A percentile compares a stretch with the other conserved stretches of the same genome.
These are phyloP conservation scores for Pachymerium ferrugineum DNA, from an alignment of 2,888 invertebrate species.

Conservation along the genomic window DNA sequence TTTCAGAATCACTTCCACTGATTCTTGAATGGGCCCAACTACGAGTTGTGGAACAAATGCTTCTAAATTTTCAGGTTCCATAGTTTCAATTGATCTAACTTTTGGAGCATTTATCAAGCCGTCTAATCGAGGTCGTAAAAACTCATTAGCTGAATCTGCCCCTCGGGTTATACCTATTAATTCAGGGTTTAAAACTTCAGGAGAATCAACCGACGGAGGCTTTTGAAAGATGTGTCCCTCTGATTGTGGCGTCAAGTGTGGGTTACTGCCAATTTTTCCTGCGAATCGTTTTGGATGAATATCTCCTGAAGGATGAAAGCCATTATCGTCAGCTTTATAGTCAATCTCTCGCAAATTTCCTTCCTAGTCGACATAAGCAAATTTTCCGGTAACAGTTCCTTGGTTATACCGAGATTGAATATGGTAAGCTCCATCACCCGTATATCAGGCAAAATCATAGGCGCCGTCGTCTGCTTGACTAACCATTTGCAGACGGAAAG, in stretches of 20 bases:
- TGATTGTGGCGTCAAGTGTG: neutral
- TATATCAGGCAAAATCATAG: conserved; percentile 34
- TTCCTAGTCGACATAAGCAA: conserved; percentile 33
- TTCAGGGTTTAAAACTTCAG: neutral
- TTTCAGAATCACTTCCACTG: neutral
- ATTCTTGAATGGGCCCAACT: neutral
- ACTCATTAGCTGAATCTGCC: neutral
- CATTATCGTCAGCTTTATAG: conserved; percentile 31
- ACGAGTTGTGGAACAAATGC: neutral
- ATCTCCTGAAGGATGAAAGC: conserved; percentile 22
- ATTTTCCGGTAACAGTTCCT: conserved; percentile 33
- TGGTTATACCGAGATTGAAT: conserved; percentile 30
- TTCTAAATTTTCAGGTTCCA: neutral
- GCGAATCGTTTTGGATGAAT: neutral
- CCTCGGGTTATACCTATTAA: no score
- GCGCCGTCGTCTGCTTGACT: conserved; percentile 31
- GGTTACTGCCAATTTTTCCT: neutral
- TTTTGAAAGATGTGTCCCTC: neutral
- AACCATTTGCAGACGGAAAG: conserved; percentile 27
- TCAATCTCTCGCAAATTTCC: conserved; percentile 32
- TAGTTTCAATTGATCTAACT: no score
- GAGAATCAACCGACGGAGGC: neutral
- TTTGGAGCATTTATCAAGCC: no score
- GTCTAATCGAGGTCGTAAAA: no score
- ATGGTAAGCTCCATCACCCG: conserved; percentile 33